Evolutionary conservation across 2,888 invertebrate genomes (phyloP), one percentile per base, ranked within the genome.

Genomic region (Meiosimyza decipiens): DNA sequence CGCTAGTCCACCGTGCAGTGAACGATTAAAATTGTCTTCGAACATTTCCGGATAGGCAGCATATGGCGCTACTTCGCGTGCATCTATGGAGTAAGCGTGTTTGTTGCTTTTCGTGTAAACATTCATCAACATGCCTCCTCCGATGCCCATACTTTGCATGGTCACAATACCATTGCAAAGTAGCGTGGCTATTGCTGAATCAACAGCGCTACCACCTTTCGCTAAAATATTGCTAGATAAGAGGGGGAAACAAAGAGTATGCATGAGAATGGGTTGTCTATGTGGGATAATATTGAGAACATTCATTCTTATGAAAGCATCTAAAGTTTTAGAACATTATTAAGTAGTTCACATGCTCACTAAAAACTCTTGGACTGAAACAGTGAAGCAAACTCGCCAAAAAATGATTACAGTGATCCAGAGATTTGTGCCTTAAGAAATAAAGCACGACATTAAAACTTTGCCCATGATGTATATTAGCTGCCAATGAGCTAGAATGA

Each of bases 91-190:
- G 78, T 90, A 90, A 0, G 91, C 91, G 75, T 89, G 90, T 73
- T 88, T 88, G 40, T 90, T 89, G 7, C 88, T 87, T 76, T 89
- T 90, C 57, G 89, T 89, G 87, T 92, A 95, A 65, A 94, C 90
- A 0, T 93, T 93, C 93, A 95, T 94, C 78, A 94, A 87, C 85
- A 93, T 92, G 0, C 94, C 94, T 0, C 95, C 95, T 0, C 94
- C 94, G 0, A 93, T 83, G 0, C 93, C 93, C 91, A 92, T 91
- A 83, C 94, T 94, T 81, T 94, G 94, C 89, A 92, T 90, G 79
- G 93, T 93, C 57, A 91, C 87, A 1, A 94, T 85, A 0, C 96
- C 95, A 80, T 94, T 93, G 89, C 97, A 97, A 79, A 97, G 92
- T 87, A 95, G 89, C 0, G 95, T 89, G 0, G 95, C 95, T 63